Evolutionary conservation across 1,140 invertebrate species (phyloP).

Genomic region (Drosophila biarmipes): DNA sequence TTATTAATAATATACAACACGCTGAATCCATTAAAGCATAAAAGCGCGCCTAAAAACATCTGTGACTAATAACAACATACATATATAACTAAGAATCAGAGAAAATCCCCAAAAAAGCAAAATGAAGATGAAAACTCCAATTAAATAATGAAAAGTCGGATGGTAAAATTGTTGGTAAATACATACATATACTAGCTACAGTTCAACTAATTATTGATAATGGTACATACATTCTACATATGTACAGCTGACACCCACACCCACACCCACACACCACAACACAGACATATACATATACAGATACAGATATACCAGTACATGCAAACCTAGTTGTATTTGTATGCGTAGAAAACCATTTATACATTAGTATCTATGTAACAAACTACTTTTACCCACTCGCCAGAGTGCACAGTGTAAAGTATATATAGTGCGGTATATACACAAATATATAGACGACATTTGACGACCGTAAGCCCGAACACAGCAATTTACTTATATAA

Average conservation of each 20-base stretch:
- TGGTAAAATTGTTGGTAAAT: conserved; percentile 27
- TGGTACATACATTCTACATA: conserved; percentile 80
- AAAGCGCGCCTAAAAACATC: conserved; percentile 69
- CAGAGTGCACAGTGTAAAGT: conserved; percentile 26
- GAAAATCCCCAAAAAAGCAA: conserved; percentile 42
- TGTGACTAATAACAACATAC: conserved; percentile 66
- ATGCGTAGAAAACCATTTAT: conserved; percentile 62
- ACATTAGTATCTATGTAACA: conserved; percentile 59
- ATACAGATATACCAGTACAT: conserved; percentile 46
- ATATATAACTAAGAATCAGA: conserved; percentile 20
- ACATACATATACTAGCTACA: conserved; percentile 39
- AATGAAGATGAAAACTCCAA: conserved; percentile 32
- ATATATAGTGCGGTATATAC: conserved; percentile 42
- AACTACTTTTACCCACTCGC: conserved; percentile 60
- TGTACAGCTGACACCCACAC: conserved; percentile 60
- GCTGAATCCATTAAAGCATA: conserved; percentile 66
- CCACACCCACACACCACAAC: conserved; percentile 7
- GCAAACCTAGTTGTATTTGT: conserved; percentile 47
- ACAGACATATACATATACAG: conserved; percentile 38
- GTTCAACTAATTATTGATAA: conserved; percentile 59
- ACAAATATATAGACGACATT: conserved; percentile 52
- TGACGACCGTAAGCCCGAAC: conserved; percentile 52
- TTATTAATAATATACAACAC: conserved; percentile 65
- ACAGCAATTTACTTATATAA: conserved; percentile 77
- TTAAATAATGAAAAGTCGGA: conserved; percentile 27